These are phyloP conservation scores for Drosophila arizonae DNA, from an alignment of 1,140 invertebrate genomes.

Conservation along the genomic window DNA sequence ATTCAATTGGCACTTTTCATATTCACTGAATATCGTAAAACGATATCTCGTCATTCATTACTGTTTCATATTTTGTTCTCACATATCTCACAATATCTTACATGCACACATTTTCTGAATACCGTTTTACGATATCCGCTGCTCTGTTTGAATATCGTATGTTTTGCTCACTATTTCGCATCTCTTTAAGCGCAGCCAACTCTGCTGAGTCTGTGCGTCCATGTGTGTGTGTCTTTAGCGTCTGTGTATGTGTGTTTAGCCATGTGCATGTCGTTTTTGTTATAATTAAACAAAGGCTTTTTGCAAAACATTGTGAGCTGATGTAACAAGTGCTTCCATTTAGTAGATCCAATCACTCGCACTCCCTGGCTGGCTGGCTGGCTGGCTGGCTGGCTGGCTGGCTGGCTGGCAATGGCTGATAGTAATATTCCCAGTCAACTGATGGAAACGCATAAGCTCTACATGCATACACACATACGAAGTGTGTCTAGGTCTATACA, in stretches of 20 bases:
- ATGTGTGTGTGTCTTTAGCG: neutral
- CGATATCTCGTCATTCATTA: too few species aligned
- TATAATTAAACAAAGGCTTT: conserved; percentile 49
- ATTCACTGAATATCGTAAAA: too few species aligned
- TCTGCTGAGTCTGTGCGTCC: neutral
- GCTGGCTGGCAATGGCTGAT: conserved; percentile 46
- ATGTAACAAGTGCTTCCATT: conserved; percentile 16
- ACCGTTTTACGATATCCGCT: too few species aligned
- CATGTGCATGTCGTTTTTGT: conserved; percentile 25
- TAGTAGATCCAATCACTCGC: conserved; percentile 51
- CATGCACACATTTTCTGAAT: too few species aligned
- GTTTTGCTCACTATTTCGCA: neutral
- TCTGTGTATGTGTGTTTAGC: neutral
- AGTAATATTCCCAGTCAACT: conserved; percentile 27
- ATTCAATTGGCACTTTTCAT: too few species aligned
- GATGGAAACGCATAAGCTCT: neutral
- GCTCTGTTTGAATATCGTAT: neutral
- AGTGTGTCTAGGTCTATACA: too few species aligned
- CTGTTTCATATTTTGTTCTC: too few species aligned
- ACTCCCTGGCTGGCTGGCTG: conserved; percentile 46
- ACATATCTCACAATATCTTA: too few species aligned
- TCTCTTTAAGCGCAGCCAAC: neutral
- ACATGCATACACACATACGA: too few species aligned
- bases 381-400: too few species aligned
- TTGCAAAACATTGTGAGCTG: conserved; percentile 4